phyloP scores from a whole-genome alignment of 2,113 vertebrate genomes.

The Charadrius vociferus region DNA sequence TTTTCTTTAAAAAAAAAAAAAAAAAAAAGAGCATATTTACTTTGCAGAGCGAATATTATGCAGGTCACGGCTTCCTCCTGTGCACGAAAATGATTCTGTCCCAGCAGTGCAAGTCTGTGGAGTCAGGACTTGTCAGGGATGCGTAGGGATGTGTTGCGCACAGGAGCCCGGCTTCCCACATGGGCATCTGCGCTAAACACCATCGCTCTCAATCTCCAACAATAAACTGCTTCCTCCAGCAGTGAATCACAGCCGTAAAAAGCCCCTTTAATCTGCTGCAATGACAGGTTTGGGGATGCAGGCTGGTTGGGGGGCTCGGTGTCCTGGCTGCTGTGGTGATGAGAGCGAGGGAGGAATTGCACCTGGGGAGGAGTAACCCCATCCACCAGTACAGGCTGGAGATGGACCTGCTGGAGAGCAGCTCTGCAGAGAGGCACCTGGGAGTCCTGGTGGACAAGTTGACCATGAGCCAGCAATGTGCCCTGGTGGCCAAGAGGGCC shows the following conservation, averaged over 20 bases:
- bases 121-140: constrained; percentile 16
- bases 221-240: not conserved
- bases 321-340: rapidly evolving
- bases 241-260: not conserved
- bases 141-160: not conserved
- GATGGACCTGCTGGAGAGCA: not conserved
- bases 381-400: not conserved
- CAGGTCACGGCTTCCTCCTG: constrained; percentile 7
- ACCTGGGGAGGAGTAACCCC: not conserved
- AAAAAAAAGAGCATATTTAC: not conserved
- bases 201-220: not conserved
- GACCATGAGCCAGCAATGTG: not conserved
- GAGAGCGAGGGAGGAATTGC: rapidly evolving
- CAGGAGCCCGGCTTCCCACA: not conserved
- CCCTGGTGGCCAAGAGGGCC: not conserved
- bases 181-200: not conserved
- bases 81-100: not conserved
- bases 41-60: constrained; percentile 4
- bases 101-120: not conserved
- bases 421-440: not conserved
- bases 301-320: not conserved
- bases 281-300: not conserved
- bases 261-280: not conserved
- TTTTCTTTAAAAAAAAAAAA: not conserved
- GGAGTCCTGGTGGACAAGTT: not conserved